Evolutionary conservation across 2,797 vertebrate genomes (phyloP).

Genomic region (Bradypus variegatus): DNA sequence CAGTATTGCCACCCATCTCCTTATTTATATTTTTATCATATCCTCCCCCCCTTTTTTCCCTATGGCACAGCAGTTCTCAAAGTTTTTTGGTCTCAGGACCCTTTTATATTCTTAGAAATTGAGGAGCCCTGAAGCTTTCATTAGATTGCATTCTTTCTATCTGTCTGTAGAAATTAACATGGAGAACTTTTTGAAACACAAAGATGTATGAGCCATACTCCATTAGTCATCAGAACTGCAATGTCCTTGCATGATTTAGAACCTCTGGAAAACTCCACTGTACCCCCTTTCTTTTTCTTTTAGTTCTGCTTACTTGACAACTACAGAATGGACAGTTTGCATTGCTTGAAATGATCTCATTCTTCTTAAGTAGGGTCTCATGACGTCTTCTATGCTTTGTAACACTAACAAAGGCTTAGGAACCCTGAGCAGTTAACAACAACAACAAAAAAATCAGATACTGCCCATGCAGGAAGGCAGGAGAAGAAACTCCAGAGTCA

Average conservation of each 20-base stretch:
- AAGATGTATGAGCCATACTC: too few species aligned
- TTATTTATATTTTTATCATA: background rate
- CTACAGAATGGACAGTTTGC: background rate
- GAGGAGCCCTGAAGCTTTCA: background rate
- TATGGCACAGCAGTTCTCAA: background rate
- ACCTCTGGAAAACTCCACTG: background rate
- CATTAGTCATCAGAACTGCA: background rate
- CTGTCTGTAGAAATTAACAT: background rate
- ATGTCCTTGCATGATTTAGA: background rate
- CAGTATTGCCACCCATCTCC: background rate
- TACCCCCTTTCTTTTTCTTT: background rate
- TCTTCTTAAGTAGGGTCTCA: background rate
- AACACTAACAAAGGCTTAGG: rapidly evolving
- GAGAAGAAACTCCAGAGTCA: background rate
- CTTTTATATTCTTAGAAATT: background rate
- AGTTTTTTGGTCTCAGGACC: background rate
- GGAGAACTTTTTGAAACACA: background rate
- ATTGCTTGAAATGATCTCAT: background rate
- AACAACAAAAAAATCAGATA: too few species aligned
- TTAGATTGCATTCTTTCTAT: background rate
- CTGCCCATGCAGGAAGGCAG: background rate
- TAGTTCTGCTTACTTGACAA: background rate
- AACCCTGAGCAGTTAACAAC: background rate
- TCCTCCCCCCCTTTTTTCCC: too few species aligned
- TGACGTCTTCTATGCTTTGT: background rate